Conservation (phyloP, 2,888 invertebrate species). For the Ypsolopha sequella region DNA sequence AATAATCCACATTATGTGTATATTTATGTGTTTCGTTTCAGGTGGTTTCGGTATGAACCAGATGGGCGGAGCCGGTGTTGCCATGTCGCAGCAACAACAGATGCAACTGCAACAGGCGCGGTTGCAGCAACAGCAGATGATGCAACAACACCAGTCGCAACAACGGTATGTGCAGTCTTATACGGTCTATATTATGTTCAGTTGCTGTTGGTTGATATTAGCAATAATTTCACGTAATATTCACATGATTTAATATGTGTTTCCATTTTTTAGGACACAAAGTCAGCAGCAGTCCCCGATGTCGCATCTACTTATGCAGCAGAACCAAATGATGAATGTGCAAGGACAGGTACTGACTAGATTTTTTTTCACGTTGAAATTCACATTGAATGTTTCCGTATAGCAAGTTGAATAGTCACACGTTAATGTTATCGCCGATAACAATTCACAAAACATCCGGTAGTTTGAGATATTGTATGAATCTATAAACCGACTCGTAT, state of each 20-base stretch:
- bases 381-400: background rate
- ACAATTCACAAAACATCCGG: too few relatives aligned
- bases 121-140: conserved; percentile 69
- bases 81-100: conserved; percentile 62
- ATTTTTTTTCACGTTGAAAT: too few relatives aligned
- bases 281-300: conserved; percentile 64
- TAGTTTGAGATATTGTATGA: too few relatives aligned
- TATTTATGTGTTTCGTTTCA: background rate
- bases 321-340: conserved; percentile 66
- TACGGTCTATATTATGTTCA: too few relatives aligned
- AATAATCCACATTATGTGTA: too few relatives aligned
- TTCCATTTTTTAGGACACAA: conserved; percentile 33
- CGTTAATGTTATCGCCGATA: too few relatives aligned
- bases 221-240: too few relatives aligned
- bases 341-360: conserved; percentile 50
- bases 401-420: too few relatives aligned
- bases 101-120: conserved; percentile 72
- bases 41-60: conserved; percentile 17
- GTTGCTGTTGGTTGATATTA: too few relatives aligned
- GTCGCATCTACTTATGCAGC: conserved; percentile 65
- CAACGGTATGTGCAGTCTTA: conserved; percentile 24
- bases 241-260: too few relatives aligned
- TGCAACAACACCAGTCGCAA: conserved; percentile 65
- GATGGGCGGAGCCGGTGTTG: conserved; percentile 22
- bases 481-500: too few relatives aligned